Evolutionary conservation across 1,140 invertebrate genomes (phyloP), one percentile per base, ranked within the genome.

Genomic region (Drosophila sturtevanti): DNA sequence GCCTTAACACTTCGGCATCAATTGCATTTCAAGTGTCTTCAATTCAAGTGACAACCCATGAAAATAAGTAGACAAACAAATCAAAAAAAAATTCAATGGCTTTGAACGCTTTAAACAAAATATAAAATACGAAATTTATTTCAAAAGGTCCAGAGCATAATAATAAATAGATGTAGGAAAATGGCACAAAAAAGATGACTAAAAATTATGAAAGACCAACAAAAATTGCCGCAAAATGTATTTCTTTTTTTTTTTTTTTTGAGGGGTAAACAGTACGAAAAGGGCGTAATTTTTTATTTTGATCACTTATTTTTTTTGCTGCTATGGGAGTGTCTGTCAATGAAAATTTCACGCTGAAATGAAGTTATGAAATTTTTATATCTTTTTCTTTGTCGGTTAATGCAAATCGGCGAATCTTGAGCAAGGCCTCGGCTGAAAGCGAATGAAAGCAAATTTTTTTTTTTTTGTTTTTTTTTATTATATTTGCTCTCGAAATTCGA

Each of bases 21-120:
- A 87, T 86, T 81, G 82, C 75, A 86, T 73, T 81, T 62, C 74
- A 86, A 72, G 61, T 61, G 73, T 31, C 74, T 76, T 71, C 81
- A 72, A 64, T 68, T 86, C 64, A 79, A 86, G 78, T 86, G 81
- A 86, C 81, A 86, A 82, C 75, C 81, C 81, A 77, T 86, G 82
- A 80, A 86, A 81, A 85, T 61, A 68, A 86, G 81, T 78, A 61
- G 82, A 81, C 70, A 87, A 86, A 87, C 75, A 86, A 75, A 63
- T 69, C 75, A 61, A 21, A 31, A 61, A 21, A 31, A 24, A 65
- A 58, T 76, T 85, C 66, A 67, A 87, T 85, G 72, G 74, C 62
- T 75, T 59, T 72, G 58, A 67, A 72, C 52, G 74, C 63, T 71
- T 64, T 75, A 75, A 78, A 64, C 14, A 38, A 38, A 38, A 38